Conservation (phyloP, 2,113 vertebrate species). For the Paradisaea rubra region DNA sequence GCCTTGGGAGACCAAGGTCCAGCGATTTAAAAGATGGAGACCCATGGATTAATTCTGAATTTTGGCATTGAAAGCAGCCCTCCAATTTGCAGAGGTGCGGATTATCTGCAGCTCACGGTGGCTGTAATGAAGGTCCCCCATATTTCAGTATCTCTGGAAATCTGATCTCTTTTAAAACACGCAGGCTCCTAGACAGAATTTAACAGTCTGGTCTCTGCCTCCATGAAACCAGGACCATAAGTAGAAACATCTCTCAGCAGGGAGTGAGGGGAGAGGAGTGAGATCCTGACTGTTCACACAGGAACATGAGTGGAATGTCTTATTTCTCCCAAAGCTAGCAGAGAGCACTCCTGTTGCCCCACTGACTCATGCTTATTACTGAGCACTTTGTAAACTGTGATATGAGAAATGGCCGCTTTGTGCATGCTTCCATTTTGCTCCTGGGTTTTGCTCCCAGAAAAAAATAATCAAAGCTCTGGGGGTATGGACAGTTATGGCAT, state of each 20-base stretch:
- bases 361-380: not conserved
- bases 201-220: not conserved
- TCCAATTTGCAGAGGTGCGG: not conserved
- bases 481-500: not conserved
- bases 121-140: not conserved
- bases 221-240: not conserved
- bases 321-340: not conserved
- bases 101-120: not conserved
- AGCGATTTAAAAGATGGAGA: not conserved
- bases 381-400: not conserved
- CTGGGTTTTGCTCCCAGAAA: not conserved
- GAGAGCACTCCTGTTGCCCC: not conserved
- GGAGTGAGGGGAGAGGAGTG: not conserved
- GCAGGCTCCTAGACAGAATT: not conserved
- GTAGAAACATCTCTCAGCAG: fast-evolving
- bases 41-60: not conserved
- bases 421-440: fast-evolving
- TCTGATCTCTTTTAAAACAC: not conserved
- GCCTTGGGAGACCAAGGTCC: not conserved
- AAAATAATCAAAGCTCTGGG: not conserved
- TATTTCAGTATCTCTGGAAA: not conserved
- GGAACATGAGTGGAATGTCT: not conserved
- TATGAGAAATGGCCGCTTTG: not conserved
- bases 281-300: not conserved
- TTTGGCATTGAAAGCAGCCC: not conserved